Evolutionary conservation across 2,113 vertebrate genomes (phyloP), one percentile per base, ranked within the genome.

Genomic region (Australoheros scitulus): DNA sequence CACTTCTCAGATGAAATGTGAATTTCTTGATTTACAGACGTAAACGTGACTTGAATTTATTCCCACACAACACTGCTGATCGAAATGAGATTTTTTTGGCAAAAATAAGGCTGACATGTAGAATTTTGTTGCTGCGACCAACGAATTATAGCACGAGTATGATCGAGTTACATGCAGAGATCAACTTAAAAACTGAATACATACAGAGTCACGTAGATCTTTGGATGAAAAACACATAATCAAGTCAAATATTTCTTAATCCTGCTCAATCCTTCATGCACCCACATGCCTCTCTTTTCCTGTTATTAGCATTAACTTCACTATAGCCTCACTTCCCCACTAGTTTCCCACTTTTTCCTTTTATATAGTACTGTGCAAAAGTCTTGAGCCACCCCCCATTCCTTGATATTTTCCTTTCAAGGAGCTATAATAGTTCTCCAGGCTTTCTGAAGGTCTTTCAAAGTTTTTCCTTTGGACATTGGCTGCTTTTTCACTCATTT

Each of bases 1-100:
- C 43, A 15, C 43, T 18, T n/a, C 36, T 52, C 43, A n/a, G 43
- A 56, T 74, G 18, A 61, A 88, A 89, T 87, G 80, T 89, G 84
- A 90, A 81, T 26, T 24, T 61, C 56, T 59, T 38, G 1, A 34
- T 77, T 61, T 83, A 5, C 47, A 50, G 8, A 56, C 75, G 24
- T 61, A 57, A 68, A 83, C 75, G 65, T 90, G 36, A 87, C 26
- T 74, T 70, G 59, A 47, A 77, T 78, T 74, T 60, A 60, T 72
- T 79, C 20, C 36, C 6, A 43, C n/a, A 14, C 57, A 70, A 43
- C 32, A 64, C 22, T 18, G 6, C 34, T 52, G 32, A 55, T 52
- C 32, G 68, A 32, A 72, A 32, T 13, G 6, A 72, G 65, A 72
- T 11, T 7, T 72, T 72, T 55, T 32, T 52, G 17, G 24, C 15